A percentile compares a stretch with the other conserved stretches of the same genome.
Conservation (phyloP, 2,888 invertebrate genomes). For the Drosophila ustulata region DNA sequence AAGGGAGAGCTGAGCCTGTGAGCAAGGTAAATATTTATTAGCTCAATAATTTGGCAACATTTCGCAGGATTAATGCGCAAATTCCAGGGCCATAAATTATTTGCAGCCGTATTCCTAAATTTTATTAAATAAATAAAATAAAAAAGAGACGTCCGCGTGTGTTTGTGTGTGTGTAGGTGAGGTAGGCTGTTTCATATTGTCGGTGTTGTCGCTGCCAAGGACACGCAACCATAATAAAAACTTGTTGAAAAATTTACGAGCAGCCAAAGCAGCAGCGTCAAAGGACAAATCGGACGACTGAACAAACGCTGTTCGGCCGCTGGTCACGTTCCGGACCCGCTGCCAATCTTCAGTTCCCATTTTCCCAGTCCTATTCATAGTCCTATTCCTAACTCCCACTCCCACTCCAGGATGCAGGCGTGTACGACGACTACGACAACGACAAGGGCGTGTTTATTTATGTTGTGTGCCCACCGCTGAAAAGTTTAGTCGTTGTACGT, state of each 20-base stretch:
- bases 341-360: constrained; percentile 15
- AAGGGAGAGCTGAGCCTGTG: constrained; percentile 26
- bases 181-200: constrained; percentile 4
- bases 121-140: constrained; percentile 71
- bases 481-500: constrained; percentile 74
- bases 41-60: constrained; percentile 74
- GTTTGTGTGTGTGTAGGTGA: constrained; percentile 2
- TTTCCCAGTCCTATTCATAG: not conserved
- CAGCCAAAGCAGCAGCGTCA: constrained; percentile 47
- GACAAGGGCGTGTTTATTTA: constrained; percentile 71
- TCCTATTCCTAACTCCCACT: not conserved
- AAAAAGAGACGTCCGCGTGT: constrained; percentile 26
- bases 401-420: constrained; percentile 7
- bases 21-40: constrained; percentile 69
- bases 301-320: constrained; percentile 42
- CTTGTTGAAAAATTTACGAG: constrained; percentile 74
- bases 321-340: constrained; percentile 61
- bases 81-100: constrained; percentile 67
- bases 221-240: constrained; percentile 73
- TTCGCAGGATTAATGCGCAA: constrained; percentile 67
- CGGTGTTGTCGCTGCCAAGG: constrained; percentile 40
- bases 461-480: constrained; percentile 71
- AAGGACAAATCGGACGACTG: constrained; percentile 60
- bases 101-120: constrained; percentile 60
- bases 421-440: constrained; percentile 23